Percentiles rank a stretch among this genome's conserved stretches.
Evolutionary conservation across 2,888 invertebrate genomes (phyloP).

Genomic region (Ornithoptera priamus): DNA sequence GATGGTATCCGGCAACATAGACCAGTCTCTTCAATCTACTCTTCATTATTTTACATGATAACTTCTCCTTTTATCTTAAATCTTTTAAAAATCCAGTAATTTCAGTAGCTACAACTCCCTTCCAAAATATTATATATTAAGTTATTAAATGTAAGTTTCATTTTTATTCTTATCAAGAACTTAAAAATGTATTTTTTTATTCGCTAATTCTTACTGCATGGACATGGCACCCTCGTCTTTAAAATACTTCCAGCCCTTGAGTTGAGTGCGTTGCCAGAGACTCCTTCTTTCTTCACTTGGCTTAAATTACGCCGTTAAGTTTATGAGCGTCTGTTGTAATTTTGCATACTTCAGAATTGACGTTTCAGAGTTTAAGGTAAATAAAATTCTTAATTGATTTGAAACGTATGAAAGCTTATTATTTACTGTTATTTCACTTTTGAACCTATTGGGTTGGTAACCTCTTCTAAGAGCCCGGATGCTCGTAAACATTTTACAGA

Average conservation of each 20-base stretch:
- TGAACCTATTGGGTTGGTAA: no score
- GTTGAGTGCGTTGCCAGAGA: slow-evolving; percentile 30
- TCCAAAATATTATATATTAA: no score
- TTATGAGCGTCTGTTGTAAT: slow-evolving; percentile 25
- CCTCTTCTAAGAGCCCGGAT: no score
- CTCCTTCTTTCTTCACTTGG: slow-evolving; percentile 30
- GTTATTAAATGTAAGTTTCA: no score
- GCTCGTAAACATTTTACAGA: no score
- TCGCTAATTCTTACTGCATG: slow-evolving; percentile 22
- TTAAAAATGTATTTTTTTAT: background rate
- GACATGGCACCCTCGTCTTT: slow-evolving; percentile 12
- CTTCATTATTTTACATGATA: no score
- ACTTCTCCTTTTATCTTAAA: no score
- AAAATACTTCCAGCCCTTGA: slow-evolving; percentile 32
- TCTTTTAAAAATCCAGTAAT: no score
- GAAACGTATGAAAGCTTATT: background rate
- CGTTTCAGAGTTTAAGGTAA: background rate
- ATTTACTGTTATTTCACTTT: no score
- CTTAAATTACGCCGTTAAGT: slow-evolving; percentile 28
- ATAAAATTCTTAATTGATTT: background rate
- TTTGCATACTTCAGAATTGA: slow-evolving; percentile 17
- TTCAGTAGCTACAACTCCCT: no score
- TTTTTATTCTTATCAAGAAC: background rate
- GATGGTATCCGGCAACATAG: no score
- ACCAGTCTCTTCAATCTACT: no score